These are phyloP conservation scores for Crotalus tigris DNA, from an alignment of 2,113 vertebrate species.

Conservation along the genomic window DNA sequence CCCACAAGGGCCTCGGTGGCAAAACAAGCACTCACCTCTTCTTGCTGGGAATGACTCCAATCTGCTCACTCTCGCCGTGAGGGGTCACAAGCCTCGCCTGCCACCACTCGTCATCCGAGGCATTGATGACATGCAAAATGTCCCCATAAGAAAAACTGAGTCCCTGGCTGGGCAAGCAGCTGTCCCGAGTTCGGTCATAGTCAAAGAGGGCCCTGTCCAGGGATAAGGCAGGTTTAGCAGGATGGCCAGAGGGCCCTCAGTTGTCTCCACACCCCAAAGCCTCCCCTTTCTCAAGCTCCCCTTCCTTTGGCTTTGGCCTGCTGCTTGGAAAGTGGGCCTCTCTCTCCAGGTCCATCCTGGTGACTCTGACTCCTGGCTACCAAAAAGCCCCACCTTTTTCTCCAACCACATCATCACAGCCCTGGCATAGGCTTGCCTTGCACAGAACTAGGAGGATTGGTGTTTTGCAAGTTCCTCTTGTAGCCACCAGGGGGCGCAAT, in stretches of 20 bases:
- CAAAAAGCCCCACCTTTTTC: not conserved
- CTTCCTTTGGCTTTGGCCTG: not conserved
- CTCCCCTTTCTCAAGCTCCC: not conserved
- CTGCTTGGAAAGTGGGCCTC: not conserved
- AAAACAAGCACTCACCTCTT: conserved; percentile 77
- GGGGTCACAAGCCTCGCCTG: conserved; percentile 94
- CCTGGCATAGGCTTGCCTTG: not conserved
- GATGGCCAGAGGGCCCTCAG: not conserved
- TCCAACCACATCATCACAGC: too few species aligned
- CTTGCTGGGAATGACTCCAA: conserved; percentile 98
- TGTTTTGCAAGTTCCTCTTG: not conserved
- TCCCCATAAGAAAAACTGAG: conserved; percentile 97
- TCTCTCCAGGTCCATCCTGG: not conserved
- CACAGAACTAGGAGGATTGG: not conserved
- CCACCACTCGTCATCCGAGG: conserved; percentile 99
- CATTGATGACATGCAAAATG: conserved; percentile 96
- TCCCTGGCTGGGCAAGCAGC: conserved; percentile 96
- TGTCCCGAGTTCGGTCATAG: conserved; percentile 96
- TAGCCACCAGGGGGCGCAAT: not conserved
- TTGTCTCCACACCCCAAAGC: not conserved
- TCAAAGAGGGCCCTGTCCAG: conserved; percentile 90
- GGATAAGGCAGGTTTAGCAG: not conserved
- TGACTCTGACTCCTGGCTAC: not conserved
- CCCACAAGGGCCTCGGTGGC: rapidly evolving
- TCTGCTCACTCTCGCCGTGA: conserved; percentile 96